Evolutionary conservation across 2,888 invertebrate species (phyloP).

Genomic region (Drosophila antonietae): DNA sequence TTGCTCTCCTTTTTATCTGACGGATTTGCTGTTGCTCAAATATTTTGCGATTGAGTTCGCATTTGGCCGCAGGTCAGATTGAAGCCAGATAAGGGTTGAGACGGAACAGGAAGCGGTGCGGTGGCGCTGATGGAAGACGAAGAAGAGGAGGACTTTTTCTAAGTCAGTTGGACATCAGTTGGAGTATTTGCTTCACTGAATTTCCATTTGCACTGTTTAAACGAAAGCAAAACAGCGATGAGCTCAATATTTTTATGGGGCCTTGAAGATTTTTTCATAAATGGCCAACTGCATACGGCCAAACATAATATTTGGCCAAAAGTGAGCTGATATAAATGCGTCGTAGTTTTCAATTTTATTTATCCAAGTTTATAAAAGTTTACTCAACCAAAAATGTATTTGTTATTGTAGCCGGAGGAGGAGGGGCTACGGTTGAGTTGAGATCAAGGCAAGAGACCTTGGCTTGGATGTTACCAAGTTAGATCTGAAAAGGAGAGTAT

Average conservation of each 20-base stretch:
- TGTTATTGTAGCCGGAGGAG: too few relatives aligned
- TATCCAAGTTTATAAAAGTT: too few relatives aligned
- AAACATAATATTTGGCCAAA: background rate
- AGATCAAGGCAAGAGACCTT: too few relatives aligned
- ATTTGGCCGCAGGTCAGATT: constrained; percentile 50
- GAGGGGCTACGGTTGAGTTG: too few relatives aligned
- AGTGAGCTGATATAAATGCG: too few relatives aligned
- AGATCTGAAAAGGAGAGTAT: too few relatives aligned
- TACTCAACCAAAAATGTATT: too few relatives aligned
- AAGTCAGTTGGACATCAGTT: constrained; percentile 30
- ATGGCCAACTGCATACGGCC: background rate
- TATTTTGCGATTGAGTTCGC: constrained; percentile 50
- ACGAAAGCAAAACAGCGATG: background rate
- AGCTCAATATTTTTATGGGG: background rate
- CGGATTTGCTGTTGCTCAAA: constrained; percentile 54
- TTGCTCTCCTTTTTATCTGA: constrained; percentile 10
- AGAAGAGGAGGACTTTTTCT: background rate
- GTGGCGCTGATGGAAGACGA: too few relatives aligned
- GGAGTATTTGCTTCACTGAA: constrained; percentile 35
- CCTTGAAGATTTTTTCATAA: background rate
- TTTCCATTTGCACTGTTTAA: constrained; percentile 45
- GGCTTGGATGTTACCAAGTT: too few relatives aligned
- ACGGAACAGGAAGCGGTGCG: background rate
- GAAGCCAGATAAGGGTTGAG: constrained; percentile 4
- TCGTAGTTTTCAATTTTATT: too few relatives aligned